Evolutionary conservation across 1,140 invertebrate genomes (phyloP), one percentile per base, ranked within the genome.

Genomic region (Uloborus diversus): DNA sequence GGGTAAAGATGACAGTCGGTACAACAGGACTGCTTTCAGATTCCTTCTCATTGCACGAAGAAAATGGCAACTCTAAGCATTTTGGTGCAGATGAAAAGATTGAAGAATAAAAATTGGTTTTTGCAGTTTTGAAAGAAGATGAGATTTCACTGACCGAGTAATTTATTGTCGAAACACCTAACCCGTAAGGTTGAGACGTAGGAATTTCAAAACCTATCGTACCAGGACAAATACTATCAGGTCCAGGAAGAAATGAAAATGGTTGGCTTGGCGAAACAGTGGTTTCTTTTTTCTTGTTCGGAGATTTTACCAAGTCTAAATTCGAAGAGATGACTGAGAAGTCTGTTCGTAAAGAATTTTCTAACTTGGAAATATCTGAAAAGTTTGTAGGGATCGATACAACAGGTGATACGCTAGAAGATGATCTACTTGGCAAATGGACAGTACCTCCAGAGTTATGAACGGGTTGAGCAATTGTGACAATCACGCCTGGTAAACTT

Each of bases 391-490:
- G 47, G 30, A 30, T 20, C 23, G 23, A 3, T n/a, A 30, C 28
- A 56, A 42, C 33, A 57, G 73, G 47, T 17, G 62, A 65, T n/a
- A 78, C 17, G 20, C 14, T 49, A 23, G 65, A 17, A 37, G 53
- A 49, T 23, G 14, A 64, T 35, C 65, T 42, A 14, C 73, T 82
- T 9, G 85, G 83, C n/a, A 85, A 79, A 61, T 91, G 90, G 81
- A 91, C 91, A 4, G 91, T 93, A 9, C 92, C 92, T 33, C 92
- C 92, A 1, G 92, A 93, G 84, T 93, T 92, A 49, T 93, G 86
- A 35, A 90, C 90, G 5, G 92, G 93, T 84, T 91, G 90, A 3
- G 93, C 91, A 28, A 93, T 91, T 30, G 85, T 88, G 83, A 87
- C 85, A 69, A 88, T 83, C n/a, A 85, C 83, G 20, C 83, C 53